These are phyloP conservation scores for Dendrocopos noguchii DNA, from an alignment of 2,113 vertebrate species.

Conservation along the genomic window DNA sequence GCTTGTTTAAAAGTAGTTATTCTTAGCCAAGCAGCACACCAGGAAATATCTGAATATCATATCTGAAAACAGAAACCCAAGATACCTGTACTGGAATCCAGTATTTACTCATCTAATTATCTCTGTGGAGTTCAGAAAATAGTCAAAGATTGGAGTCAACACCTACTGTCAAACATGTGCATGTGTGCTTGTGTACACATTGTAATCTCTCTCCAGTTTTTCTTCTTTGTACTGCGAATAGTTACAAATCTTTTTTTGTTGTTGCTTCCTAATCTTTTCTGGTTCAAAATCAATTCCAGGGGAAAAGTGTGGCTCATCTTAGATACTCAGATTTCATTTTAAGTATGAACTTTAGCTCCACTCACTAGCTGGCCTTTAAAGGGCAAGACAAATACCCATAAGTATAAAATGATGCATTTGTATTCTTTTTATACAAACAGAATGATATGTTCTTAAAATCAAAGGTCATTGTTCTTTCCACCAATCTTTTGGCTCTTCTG, in stretches of 20 bases:
- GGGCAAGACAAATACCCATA: slow-evolving; percentile 48
- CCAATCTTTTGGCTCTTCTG: neutral
- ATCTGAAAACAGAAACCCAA: neutral
- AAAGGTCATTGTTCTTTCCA: slow-evolving; percentile 31
- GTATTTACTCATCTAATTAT: neutral
- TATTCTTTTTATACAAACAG: slow-evolving; percentile 51
- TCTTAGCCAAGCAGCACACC: neutral
- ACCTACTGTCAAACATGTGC: neutral
- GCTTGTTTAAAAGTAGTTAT: neutral
- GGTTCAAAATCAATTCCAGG: slow-evolving; percentile 9
- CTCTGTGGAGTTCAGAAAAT: neutral
- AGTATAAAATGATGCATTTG: slow-evolving; percentile 52
- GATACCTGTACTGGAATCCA: neutral
- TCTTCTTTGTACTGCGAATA: neutral
- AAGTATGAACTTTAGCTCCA: slow-evolving; percentile 51
- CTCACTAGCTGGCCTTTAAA: slow-evolving; percentile 56
- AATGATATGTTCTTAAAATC: slow-evolving; percentile 1
- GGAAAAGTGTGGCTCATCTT: neutral
- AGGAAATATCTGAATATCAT: neutral
- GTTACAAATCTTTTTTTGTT: neutral
- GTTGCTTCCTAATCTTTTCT: neutral
- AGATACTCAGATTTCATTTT: slow-evolving; percentile 16
- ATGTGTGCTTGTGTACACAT: neutral
- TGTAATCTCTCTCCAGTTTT: neutral
- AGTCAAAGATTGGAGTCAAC: neutral